Conservation (phyloP, 2,113 vertebrate genomes). For the Ictidomys tridecemlineatus region DNA sequence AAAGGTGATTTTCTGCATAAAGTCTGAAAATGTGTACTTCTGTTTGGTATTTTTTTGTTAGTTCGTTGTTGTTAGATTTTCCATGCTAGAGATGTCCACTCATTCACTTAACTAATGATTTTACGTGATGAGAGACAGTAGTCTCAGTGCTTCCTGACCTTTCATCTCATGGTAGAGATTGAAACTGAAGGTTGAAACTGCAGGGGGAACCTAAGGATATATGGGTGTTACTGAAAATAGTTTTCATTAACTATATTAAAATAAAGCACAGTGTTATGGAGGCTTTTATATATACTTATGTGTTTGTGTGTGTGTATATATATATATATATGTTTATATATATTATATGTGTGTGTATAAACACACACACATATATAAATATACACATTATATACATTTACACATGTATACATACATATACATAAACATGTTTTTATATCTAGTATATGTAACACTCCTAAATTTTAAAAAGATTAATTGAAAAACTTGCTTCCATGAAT, state of each 20-base stretch:
- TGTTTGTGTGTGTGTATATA: no score
- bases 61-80: not conserved
- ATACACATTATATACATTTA: no score
- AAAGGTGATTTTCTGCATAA: slow-evolving; percentile 19
- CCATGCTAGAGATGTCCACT: not conserved
- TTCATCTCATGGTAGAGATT: not conserved
- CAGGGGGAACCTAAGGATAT: not conserved
- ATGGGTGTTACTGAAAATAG: not conserved
- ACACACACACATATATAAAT: no score
- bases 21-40: not conserved
- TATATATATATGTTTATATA: no score
- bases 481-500: no score
- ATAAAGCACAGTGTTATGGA: no score
- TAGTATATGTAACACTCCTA: no score
- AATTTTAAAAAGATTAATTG: no score
- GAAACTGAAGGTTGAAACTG: not conserved
- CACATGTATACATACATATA: no score
- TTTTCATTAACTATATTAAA: not conserved
- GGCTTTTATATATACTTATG: no score
- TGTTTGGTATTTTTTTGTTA: not conserved
- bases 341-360: no score
- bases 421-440: no score
- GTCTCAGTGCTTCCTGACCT: not conserved
- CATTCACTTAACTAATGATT: not conserved
- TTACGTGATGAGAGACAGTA: not conserved